Base-by-base conservation (phyloP, 1,140 invertebrate species). In the Dendrolimus punctatus region DNA sequence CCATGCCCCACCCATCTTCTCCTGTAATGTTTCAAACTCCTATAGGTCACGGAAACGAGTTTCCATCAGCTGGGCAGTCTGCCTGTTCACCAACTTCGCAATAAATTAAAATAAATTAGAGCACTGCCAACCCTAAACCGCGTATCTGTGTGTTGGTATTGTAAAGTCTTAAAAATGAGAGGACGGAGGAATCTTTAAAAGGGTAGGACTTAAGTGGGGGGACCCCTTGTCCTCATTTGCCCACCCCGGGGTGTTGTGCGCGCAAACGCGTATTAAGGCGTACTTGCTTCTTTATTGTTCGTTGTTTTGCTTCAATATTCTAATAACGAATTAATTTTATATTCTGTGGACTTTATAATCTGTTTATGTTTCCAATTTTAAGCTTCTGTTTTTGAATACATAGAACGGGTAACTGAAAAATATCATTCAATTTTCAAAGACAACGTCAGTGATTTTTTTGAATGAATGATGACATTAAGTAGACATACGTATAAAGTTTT, bases 141-240 rank as follows among this genome's bases (percentile, higher is more conserved):
- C 52, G 61, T 65, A 68, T 68, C 63, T 80, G 53, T 72, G 75
- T 75, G 73, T 76, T 75, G 64, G 79, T 82, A 85, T 85, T 83
- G 80, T 83, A 81, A 81, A 83, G 79, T 84, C 82, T 85, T 83
- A 85, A 85, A 85, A 85, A 85, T 83, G 77, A 83, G 75, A 78
- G 76, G 80, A 81, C 80, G 72, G 65, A 60, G 75, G 78, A 85
- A 83, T 83, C 82, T 83, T 82, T 82, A 75, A 85, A 85, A 85
- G 82, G 82, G 82, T 83, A 83, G 69, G 76, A 77, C 80, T 85
- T 81, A 78, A 79, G 72, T 74, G 74, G 78, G 71, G 72, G 68
- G 40, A 68, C 66, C 68, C 63, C 50, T 64, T 51, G 51, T 45
- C 61, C 62, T 62, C 58, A n/a, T 42, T 45, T 45, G 43, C 57